Base-by-base conservation (phyloP, 2,797 vertebrate genomes). In the Onychomys torridus region DNA sequence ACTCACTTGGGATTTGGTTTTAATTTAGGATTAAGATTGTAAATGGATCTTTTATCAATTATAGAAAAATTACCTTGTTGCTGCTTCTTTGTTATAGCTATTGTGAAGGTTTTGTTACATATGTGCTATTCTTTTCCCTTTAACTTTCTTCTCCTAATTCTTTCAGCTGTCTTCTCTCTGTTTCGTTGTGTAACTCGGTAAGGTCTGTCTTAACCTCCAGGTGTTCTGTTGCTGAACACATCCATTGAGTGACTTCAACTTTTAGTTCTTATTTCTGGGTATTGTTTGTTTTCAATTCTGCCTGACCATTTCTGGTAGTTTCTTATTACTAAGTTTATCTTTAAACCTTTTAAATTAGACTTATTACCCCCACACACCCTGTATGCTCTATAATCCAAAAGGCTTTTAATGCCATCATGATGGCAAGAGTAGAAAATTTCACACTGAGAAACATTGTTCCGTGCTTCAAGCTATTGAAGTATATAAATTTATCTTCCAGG, bases 241-340 rank as follows among this genome's bases (percentile, higher is more conserved):
- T 67, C 73, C 87, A n/a, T 77, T 78, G 23, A 46, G 0, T 94
- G 84, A 69, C n/a, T 75, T 10, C 55, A 76, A 21, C 25, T 81
- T 90, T 86, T 29, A 84, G 69, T 84, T 97, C 96, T 96, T 91
- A 89, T 88, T 71, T 93, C 25, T 85, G 19, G 29, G 4, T 82
- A 19, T 79, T 34, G 9, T 88, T 34, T 91, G 12, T 83, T 93
- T 96, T 88, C 46, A 94, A 71, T 59, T 83, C 37, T 19, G 1
- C 29, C 7, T 76, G 8, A 1, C 34, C 40, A 55, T 79, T 95
- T 97, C 43, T 65, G 43, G 32, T 75, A 76, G 46, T 83, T 71
- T 90, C 78, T 91, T 91, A 83, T 37, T 57, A 40, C 52, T 88
- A 19, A 17, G 86, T 25, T 25, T 79, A 75, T 82, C 59, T 79